Base-by-base conservation (phyloP, 2,888 invertebrate genomes). In the Ctenicera cuprea region DNA sequence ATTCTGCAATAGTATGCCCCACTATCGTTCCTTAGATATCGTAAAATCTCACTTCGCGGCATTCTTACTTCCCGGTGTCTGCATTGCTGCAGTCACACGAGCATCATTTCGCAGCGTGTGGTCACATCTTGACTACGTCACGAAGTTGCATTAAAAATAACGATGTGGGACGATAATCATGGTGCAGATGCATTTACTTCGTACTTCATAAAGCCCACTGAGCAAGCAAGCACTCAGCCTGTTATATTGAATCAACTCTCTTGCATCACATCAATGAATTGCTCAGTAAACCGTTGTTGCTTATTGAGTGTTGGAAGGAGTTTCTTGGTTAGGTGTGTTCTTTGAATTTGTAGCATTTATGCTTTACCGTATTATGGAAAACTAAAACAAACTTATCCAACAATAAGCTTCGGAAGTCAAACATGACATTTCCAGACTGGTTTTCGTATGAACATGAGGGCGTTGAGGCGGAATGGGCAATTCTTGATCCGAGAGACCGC, bases 361-460 rank as follows among this genome's bases (percentile, higher is more conserved):
- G 5, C 12, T 8, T 3, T 12, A 8, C 11, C 7, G 20, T 65
- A 77, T 78, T 77, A 78, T 77, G 76, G 77, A 78, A 78, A 77
- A 78, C 78, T 77, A 77, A 79, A 78, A 77, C 77, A 78, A 77
- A 79, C 73, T 52, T 52, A 52, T 80, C 78, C 76, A 76, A 77
- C 78, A 80, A 77, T 79, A 79, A 77, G 78, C 79, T 79, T 78
- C 75, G 76, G 77, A 78, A 79, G 77, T 78, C 74, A 77, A 78
- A 79, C 80, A 79, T 76, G 78, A 77, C 77, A 76, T 79, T 82
- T 82, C 77, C 79, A 79, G 79, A 79, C 79, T 79, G 76, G 78
- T 80, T 80, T 79, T 77, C 78, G 76, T 78, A 78, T 79, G 78
- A 80, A 77, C 77, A 77, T 76, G 76, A 75, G 74, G 77, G 79